These are phyloP conservation scores for Rhamphomyia laevipes DNA, from an alignment of 2,888 invertebrate species.

Conservation along the genomic window DNA sequence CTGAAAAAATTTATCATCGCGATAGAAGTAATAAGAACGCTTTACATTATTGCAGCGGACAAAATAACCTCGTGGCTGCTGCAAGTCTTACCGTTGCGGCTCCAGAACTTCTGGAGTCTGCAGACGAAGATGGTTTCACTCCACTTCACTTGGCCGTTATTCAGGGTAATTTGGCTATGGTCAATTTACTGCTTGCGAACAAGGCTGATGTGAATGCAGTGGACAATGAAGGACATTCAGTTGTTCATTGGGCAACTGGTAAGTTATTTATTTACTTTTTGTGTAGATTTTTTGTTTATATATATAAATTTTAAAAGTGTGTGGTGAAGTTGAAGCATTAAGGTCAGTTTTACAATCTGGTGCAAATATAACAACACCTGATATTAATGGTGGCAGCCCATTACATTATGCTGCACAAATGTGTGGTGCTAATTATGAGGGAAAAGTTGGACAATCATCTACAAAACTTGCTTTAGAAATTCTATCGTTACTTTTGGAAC, in stretches of 20 bases:
- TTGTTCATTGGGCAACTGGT: conserved; percentile 98
- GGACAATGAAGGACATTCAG: conserved; percentile 90
- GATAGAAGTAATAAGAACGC: conserved; percentile 78
- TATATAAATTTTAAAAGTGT: conserved; percentile 72
- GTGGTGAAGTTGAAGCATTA: conserved; percentile 83
- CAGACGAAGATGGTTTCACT: conserved; percentile 90
- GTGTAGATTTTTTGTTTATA: not conserved
- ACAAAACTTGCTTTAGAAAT: conserved; percentile 42
- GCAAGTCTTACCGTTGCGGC: conserved; percentile 76
- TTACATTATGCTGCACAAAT: conserved; percentile 97
- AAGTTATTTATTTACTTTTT: conserved; percentile 16
- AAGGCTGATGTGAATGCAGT: conserved; percentile 82
- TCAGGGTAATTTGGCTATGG: conserved; percentile 76
- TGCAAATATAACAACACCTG: conserved; percentile 77
- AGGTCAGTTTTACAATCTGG: conserved; percentile 74
- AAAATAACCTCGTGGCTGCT: conserved; percentile 42
- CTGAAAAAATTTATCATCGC: conserved; percentile 51
- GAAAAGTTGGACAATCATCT: conserved; percentile 33
- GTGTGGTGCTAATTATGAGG: conserved; percentile 70
- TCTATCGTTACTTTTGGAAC: conserved; percentile 65
- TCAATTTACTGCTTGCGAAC: conserved; percentile 74
- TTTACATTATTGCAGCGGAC: conserved; percentile 76
- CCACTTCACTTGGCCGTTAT: conserved; percentile 92
- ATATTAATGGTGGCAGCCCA: conserved; percentile 90
- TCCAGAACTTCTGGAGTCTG: conserved; percentile 69